These are phyloP conservation scores for Chaenocephalus aceratus DNA, from an alignment of 2,113 vertebrate genomes.

Conservation along the genomic window DNA sequence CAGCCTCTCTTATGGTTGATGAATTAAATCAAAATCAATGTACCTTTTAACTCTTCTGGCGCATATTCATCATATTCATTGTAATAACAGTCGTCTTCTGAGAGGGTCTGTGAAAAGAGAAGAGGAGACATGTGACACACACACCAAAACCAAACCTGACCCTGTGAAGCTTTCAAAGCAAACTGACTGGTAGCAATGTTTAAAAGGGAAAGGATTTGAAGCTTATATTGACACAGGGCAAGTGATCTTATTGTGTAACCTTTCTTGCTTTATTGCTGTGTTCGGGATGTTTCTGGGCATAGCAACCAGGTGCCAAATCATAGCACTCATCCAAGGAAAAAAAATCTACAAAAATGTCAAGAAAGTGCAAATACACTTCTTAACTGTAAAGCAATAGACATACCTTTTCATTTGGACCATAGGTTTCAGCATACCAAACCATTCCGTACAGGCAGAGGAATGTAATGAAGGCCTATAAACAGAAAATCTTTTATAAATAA, in stretches of 20 bases:
- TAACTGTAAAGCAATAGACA: conserved; percentile 16
- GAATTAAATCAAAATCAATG: conserved; percentile 18
- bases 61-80: conserved; percentile 61
- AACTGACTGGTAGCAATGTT: not conserved
- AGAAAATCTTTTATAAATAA: conserved; percentile 3
- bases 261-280: no score
- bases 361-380: not conserved
- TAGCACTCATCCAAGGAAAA: no score
- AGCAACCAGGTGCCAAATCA: not conserved
- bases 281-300: no score
- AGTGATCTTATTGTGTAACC: not conserved
- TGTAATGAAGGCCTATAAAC: conserved; percentile 92
- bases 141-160: conserved; percentile 23
- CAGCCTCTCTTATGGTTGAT: not conserved
- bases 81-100: conserved; percentile 82
- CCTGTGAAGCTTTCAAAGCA: not conserved
- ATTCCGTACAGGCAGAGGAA: conserved; percentile 96
- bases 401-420: conserved; percentile 92
- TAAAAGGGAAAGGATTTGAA: not conserved
- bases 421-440: conserved; percentile 95
- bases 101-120: conserved; percentile 71
- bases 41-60: conserved; percentile 75
- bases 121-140: conserved; percentile 41
- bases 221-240: not conserved
- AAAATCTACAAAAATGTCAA: no score